Base-by-base conservation (phyloP, 2,888 invertebrate genomes). In the Phortica magna region DNA sequence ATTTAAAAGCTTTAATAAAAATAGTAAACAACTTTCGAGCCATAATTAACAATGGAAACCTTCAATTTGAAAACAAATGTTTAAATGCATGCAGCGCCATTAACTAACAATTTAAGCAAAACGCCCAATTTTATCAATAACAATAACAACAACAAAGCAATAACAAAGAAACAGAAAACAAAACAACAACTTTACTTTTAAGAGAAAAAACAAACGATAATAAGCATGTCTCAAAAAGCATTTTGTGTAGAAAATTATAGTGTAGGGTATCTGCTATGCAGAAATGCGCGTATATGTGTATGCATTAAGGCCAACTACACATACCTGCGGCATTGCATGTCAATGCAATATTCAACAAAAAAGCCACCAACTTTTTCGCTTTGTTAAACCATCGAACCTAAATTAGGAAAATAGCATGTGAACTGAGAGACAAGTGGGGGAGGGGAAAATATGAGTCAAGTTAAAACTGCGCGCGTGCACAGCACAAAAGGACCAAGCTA, bases 31-130 rank as follows among this genome's bases (percentile, higher is more conserved):
- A 48, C 9, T 48, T 48, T 48, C 9, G 14, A 48, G 7, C 14
- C 3, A 48, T 48, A 48, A 48, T 48, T 48, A 7, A 2, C 14
- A 48, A 4, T 48, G 48, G 14, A 48, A 48, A 48, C 48, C 48
- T 48, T 48, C 48, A 48, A 48, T 48, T 48, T 48, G 48, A 14
- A 48, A 48, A 48, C 48, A 48, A 48, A 48, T 48, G 48, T 14
- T 48, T 9, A 48, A 48, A 48, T 14, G 48, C 14, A 39, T 39
- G 39, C 65, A 31, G 2, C 12, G 17, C 9, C 65, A 65, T 41
- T 65, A 65, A 39, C 41, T 41, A 65, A 65, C n/a, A 65, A 65
- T 65, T 65, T 65, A 65, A 65, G 6, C 14, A 65, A 65, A 65
- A 39, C 41, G 65, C 41, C 41, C 65, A 65, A 65, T 31, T 65